Base-by-base conservation (phyloP, 37 sponge, comb jelly and placozoan genomes). In the Chondrilla cf. caribensis region DNA sequence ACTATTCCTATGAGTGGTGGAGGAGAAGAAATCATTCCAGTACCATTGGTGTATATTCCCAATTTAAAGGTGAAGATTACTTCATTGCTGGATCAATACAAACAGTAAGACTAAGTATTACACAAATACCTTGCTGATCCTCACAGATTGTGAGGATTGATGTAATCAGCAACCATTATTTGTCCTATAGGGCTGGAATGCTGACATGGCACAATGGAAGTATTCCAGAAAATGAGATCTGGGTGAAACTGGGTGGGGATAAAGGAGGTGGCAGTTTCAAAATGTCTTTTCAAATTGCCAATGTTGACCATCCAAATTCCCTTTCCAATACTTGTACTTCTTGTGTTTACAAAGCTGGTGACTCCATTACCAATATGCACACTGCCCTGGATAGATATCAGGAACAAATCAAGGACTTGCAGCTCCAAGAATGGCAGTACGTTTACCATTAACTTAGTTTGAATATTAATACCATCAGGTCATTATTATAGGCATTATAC, bases 191-290 rank as follows among this genome's bases (percentile, higher is more conserved):
- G 2, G 25, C 58, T 0, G 22, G 40, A 11, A 14, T 0, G 24
- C 71, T 86, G n/a, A 86, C 86, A 19, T 86, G 86, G 86, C 87
- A 86, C 43, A 41, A 72, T 59, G 87, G 82, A 29, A 17, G 19
- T 21, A 86, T 86, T 29, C 87, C 87, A 11, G 39, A n/a, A 0
- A 60, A 73, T 37, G 87, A 86, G 64, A 32, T 86, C 24, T 86
- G 87, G 87, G 32, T 86, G 47, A 86, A 81, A 54, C 19, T 86
- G 35, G 87, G 87, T 38, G 87, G 87, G n/a, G 87, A 86, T 58
- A 81, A 80, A 31, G 82, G 88, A 26, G 83, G 88, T 3, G 65
- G 33, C 6, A 67, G 70, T 4, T 77, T 87, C 60, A 87, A 87
- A 64, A 78, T 78, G 79, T 55, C 44, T 19, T 87, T 87, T 22